These are phyloP conservation scores for Melitaea athalia DNA, from an alignment of 2,888 invertebrate species.

Conservation along the genomic window DNA sequence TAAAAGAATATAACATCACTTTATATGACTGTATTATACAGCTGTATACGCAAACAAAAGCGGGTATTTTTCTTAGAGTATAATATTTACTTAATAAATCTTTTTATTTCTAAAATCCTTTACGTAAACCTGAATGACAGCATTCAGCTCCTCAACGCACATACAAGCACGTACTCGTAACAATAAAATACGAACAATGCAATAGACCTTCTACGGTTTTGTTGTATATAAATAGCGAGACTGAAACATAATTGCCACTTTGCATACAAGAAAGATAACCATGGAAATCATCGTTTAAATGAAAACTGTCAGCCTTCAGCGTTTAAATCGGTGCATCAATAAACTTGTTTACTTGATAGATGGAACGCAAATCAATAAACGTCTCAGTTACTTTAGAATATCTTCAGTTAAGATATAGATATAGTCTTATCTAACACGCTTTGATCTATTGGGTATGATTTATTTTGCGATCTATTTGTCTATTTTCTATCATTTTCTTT, in stretches of 20 bases:
- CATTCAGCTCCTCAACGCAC: background rate
- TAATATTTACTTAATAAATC: background rate
- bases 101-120: background rate
- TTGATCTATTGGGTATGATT: conserved; percentile 14
- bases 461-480: background rate
- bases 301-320: conserved; percentile 44
- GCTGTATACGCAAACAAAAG: too few relatives aligned
- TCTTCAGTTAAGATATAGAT: conserved; percentile 64
- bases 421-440: conserved; percentile 65
- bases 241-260: conserved; percentile 24
- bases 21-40: too few relatives aligned
- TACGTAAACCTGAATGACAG: background rate
- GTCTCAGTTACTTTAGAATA: conserved; percentile 33
- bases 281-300: conserved; percentile 22
- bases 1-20: too few relatives aligned
- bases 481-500: too few relatives aligned
- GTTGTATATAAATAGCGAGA: conserved; percentile 17
- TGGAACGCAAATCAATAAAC: conserved; percentile 59
- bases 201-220: background rate
- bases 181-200: conserved; percentile 10
- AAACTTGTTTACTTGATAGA: conserved; percentile 62
- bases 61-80: too few relatives aligned
- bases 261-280: conserved; percentile 21
- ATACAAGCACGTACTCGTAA: background rate
- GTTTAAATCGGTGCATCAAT: conserved; percentile 47